These are phyloP conservation scores for Anarsia innoxiella DNA, from an alignment of 2,888 invertebrate genomes.

Conservation along the genomic window DNA sequence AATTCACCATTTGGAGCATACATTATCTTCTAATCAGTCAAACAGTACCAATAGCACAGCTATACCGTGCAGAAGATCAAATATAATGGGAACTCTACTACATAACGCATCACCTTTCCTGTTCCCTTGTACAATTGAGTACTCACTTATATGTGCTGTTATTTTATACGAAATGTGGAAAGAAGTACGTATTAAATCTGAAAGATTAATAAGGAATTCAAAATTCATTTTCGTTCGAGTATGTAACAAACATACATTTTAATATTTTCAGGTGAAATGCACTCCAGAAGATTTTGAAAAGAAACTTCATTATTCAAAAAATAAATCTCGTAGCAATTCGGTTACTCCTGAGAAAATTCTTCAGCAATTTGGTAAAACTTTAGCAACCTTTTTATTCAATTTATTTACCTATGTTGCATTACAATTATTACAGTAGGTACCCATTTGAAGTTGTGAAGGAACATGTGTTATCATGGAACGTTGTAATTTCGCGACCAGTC, in stretches of 20 bases:
- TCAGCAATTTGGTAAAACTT: slow-evolving; percentile 68
- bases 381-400: too few species aligned
- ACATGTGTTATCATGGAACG: too few species aligned
- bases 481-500: too few species aligned
- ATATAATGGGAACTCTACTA: slow-evolving; percentile 82
- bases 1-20: slow-evolving; percentile 81
- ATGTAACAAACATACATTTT: not conserved
- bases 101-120: slow-evolving; percentile 85
- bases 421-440: too few species aligned
- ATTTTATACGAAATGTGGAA: slow-evolving; percentile 95
- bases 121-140: slow-evolving; percentile 93
- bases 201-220: not conserved
- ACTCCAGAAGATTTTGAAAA: slow-evolving; percentile 66
- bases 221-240: too few species aligned
- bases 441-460: too few species aligned
- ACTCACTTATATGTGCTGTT: slow-evolving; percentile 92
- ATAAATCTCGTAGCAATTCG: slow-evolving; percentile 63
- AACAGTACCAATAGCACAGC: slow-evolving; percentile 13
- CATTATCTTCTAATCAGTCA: not conserved
- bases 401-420: too few species aligned
- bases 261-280: slow-evolving; percentile 54
- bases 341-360: slow-evolving; percentile 69
- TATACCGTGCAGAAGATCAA: slow-evolving; percentile 72
- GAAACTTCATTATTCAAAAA: slow-evolving; percentile 49
- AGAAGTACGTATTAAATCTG: slow-evolving; percentile 68